Evolutionary conservation across 2,113 vertebrate genomes (phyloP), one percentile per base, ranked within the genome.

Genomic region (Melanerpes formicivorus): DNA sequence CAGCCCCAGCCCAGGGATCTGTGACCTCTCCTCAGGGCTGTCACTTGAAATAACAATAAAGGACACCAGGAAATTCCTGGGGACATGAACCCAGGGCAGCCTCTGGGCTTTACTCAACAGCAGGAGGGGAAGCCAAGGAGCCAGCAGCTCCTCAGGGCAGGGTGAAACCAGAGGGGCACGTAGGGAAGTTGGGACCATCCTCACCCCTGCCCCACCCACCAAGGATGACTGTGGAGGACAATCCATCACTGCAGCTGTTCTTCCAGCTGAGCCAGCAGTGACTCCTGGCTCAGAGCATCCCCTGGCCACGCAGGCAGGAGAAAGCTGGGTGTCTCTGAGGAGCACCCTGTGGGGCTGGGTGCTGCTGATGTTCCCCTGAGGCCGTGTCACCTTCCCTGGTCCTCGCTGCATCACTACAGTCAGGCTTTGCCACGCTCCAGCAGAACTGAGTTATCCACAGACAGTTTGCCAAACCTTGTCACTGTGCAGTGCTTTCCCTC

Each of bases 281-380:
- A 23, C 26, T 58, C 3, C 0, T 0, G 1, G 42, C 58, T 65
- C 6, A 0, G 52, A 42, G 59, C 52, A 42, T 29, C 52, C 67
- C 40, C 60, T 15, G 27, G 50, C 4, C 23, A 13, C 0, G 1
- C 32, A n/a, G 48, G 32, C n/a, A 22, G 65, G 58, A n/a, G 37
- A 21, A 69, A 58, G 66, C 27, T 64, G 50, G 46, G 11, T 26
- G 58, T 46, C 46, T 34, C 27, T 8, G 3, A 3, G 71, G 42
- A 54, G 37, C 25, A 13, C 18, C 25, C n/a, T 46, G 58, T 4
- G 6, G 37, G 21, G 15, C 11, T 0, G 2, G 58, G 15, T 1
- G 0, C 69, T 18, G 64, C 8, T 19, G 60, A 18, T 67, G 55
- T 40, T 58, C 18, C 64, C 18, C 23, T 0, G 0, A 11, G 44